A percentile compares a stretch with the other conserved stretches of the same genome.
These are phyloP conservation scores for Notiomystis cincta DNA, from an alignment of 2,113 vertebrate genomes.

Conservation along the genomic window DNA sequence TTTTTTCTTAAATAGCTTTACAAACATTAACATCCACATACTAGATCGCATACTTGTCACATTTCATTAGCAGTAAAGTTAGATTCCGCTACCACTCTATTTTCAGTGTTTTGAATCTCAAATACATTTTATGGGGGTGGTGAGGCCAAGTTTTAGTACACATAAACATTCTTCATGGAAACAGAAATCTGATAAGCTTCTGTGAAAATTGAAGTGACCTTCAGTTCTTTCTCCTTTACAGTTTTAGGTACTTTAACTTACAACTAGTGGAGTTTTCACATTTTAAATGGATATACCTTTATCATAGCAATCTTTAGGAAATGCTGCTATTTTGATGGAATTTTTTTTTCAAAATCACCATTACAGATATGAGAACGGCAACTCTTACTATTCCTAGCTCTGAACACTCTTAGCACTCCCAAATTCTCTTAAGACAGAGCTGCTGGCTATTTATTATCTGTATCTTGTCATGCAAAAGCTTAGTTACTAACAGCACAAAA, in stretches of 20 bases:
- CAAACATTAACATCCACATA: neutral
- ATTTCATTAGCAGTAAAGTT: neutral
- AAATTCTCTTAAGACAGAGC: neutral
- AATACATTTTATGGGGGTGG: neutral
- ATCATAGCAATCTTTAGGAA: neutral
- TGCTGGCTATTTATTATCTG: neutral
- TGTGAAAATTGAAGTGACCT: neutral
- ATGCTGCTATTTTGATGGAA: neutral
- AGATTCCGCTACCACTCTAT: neutral
- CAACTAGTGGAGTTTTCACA: neutral
- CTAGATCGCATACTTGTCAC: neutral
- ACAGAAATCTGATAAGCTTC: neutral
- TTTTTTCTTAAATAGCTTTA: neutral
- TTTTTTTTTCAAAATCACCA: neutral
- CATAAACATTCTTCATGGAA: neutral
- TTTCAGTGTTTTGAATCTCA: neutral
- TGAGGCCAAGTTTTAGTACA: neutral
- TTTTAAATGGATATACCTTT: neutral
- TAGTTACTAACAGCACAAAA: neutral
- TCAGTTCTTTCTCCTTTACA: neutral
- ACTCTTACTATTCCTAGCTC: neutral
- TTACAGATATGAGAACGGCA: neutral
- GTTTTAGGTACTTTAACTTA: neutral
- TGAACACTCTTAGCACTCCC: neutral
- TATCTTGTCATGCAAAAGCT: neutral